These are phyloP conservation scores for Campylomormyrus tamandua DNA, from an alignment of 2,113 vertebrate genomes.

Conservation along the genomic window DNA sequence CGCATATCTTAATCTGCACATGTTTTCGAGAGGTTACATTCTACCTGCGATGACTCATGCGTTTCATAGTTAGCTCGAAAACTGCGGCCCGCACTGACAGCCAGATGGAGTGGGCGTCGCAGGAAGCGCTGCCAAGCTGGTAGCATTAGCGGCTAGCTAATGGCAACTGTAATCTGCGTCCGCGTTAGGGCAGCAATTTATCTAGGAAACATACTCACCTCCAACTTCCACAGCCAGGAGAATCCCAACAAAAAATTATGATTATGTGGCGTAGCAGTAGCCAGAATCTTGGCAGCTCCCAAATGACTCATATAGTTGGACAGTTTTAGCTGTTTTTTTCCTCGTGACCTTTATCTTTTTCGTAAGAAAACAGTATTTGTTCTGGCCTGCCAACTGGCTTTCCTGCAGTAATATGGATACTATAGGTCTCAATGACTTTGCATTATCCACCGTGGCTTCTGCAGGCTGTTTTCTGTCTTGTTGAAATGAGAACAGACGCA, in stretches of 20 bases:
- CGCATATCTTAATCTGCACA: background rate
- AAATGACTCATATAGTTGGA: conserved; percentile 2
- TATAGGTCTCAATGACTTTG: background rate
- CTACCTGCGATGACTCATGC: background rate
- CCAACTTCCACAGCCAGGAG: background rate
- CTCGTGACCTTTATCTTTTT: background rate
- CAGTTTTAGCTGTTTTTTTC: background rate
- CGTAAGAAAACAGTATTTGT: background rate
- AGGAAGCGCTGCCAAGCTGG: background rate
- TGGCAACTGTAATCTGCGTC: background rate
- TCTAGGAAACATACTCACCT: background rate
- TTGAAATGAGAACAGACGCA: background rate
- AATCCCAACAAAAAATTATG: background rate
- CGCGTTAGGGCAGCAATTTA: background rate
- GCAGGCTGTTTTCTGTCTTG: background rate
- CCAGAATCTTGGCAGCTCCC: background rate
- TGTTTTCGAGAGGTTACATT: background rate
- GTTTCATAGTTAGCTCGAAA: background rate
- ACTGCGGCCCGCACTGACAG: background rate
- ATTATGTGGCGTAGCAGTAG: no score
- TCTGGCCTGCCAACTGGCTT: background rate
- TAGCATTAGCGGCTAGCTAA: background rate
- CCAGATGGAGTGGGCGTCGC: background rate
- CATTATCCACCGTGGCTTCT: background rate
- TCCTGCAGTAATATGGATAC: background rate